Evolutionary conservation across 2,888 invertebrate genomes (phyloP).

Genomic region (Yponomeuta plumbellus): DNA sequence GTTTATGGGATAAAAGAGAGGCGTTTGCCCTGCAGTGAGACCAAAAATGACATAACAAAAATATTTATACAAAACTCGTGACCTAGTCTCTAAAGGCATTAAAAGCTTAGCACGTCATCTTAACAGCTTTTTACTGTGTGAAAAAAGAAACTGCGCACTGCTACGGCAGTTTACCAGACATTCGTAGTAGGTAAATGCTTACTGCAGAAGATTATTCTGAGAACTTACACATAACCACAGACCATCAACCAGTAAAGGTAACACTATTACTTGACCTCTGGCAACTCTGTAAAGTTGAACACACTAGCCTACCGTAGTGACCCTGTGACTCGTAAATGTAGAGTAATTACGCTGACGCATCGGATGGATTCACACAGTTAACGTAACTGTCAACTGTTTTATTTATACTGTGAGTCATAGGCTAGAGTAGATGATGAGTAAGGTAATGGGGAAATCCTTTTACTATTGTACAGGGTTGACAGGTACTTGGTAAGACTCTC

Average conservation of each 20-base stretch:
- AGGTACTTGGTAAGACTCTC: too few species aligned
- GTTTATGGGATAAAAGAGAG: too few species aligned
- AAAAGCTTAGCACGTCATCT: neutral
- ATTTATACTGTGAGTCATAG: neutral
- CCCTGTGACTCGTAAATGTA: neutral
- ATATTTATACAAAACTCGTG: neutral
- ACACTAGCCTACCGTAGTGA: neutral
- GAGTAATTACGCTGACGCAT: slow-evolving; percentile 19
- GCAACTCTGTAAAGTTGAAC: too few species aligned
- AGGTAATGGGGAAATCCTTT: neutral
- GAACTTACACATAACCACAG: too few species aligned
- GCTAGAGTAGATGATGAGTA: neutral
- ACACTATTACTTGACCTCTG: too few species aligned
- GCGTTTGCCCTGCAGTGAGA: too few species aligned
- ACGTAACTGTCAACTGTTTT: slow-evolving; percentile 30
- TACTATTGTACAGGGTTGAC: neutral
- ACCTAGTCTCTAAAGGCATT: neutral
- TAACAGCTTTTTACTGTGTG: neutral
- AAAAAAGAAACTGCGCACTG: neutral
- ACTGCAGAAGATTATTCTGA: too few species aligned
- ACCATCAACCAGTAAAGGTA: too few species aligned
- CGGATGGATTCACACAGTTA: slow-evolving; percentile 50
- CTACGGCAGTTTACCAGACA: neutral
- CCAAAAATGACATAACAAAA: neutral
- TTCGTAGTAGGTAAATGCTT: neutral